phyloP scores from a whole-genome alignment of 2,113 vertebrate species.

The Peromyscus polionotus region DNA sequence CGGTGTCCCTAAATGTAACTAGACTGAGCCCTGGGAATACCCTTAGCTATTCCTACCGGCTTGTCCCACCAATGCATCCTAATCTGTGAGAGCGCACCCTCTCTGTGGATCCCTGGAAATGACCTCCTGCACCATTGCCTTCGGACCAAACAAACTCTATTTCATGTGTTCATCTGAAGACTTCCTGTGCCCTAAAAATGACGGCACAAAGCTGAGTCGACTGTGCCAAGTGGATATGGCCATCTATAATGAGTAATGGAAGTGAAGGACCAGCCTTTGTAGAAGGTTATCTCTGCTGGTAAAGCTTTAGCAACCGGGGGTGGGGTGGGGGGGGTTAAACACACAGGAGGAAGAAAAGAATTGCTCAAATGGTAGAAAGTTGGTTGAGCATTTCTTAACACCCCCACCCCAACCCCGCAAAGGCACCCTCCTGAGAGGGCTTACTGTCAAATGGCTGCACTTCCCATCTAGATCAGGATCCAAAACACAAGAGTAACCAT shows the following conservation, averaged over 20 bases:
- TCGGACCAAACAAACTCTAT: not conserved
- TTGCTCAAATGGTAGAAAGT: not conserved
- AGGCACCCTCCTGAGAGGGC: not conserved
- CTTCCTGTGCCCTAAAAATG: not conserved
- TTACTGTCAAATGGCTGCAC: not conserved
- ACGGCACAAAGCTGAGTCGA: not conserved
- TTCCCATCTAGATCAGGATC: not conserved
- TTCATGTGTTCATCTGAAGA: not conserved
- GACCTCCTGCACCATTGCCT: not conserved
- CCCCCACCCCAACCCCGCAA: not conserved
- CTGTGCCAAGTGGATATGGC: not conserved
- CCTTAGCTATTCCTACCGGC: not conserved
- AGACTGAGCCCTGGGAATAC: not conserved
- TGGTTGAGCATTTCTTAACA: not conserved
- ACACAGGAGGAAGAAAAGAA: not conserved
- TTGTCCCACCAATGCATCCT: not conserved
- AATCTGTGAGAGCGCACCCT: slow-evolving; percentile 52
- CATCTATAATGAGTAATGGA: not conserved
- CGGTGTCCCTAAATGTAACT: no score
- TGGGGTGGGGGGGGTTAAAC: no score
- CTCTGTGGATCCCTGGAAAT: slow-evolving; percentile 47
- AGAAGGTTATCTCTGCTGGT: not conserved
- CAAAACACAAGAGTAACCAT: not conserved
- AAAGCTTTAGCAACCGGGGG: not conserved
- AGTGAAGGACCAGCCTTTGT: not conserved